Percentiles rank a stretch among this genome's conserved stretches.
phyloP scores from a whole-genome alignment of 2,797 vertebrate genomes.

The Mallotus villosus region DNA sequence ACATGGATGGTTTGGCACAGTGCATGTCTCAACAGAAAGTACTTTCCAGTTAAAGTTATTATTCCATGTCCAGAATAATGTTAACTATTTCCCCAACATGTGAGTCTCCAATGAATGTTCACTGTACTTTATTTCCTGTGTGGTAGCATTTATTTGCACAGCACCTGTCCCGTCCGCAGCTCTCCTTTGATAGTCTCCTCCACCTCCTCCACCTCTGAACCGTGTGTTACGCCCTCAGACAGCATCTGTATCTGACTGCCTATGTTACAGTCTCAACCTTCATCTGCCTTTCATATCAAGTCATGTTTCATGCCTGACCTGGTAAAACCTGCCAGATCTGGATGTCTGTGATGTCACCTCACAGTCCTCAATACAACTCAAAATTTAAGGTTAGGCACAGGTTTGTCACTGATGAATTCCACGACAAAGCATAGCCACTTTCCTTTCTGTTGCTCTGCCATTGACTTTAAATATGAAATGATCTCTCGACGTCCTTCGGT shows the following conservation, averaged over 20 bases:
- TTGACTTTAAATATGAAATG: too few species aligned
- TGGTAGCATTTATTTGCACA: constrained; percentile 34
- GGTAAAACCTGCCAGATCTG: neutral
- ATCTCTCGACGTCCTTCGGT: too few species aligned
- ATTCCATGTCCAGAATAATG: too few species aligned
- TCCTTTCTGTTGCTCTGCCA: too few species aligned
- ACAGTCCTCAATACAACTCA: neutral
- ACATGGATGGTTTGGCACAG: neutral
- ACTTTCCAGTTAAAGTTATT: too few species aligned
- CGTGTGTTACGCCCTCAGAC: too few species aligned
- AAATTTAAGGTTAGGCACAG: too few species aligned
- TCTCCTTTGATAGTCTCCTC: constrained; percentile 19
- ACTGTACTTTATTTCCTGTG: constrained; percentile 15
- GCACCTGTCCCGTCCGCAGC: constrained; percentile 19
- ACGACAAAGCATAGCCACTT: too few species aligned
- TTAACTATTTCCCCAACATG: constrained; percentile 38
- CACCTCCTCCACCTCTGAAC: neutral
- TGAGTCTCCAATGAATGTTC: constrained; percentile 11
- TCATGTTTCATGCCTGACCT: neutral
- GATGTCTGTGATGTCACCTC: neutral
- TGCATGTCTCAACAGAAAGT: too few species aligned
- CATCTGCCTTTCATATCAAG: neutral
- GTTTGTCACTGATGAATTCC: too few species aligned
- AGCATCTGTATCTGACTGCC: constrained; percentile 11
- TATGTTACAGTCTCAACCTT: neutral